These are phyloP conservation scores for Drosophila azteca DNA, from an alignment of 1,140 invertebrate genomes.

Conservation along the genomic window DNA sequence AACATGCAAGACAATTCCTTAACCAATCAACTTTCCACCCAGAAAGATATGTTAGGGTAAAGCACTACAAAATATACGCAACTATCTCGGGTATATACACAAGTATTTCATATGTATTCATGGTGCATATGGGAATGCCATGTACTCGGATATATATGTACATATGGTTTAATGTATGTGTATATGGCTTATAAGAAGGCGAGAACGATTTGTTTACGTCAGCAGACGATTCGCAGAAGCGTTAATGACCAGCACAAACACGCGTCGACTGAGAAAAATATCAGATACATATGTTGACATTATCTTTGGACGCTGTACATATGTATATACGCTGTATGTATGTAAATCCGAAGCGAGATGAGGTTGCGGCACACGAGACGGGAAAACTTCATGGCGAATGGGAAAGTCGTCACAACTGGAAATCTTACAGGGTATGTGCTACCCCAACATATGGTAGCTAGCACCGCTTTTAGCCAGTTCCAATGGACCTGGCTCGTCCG, in stretches of 20 bases:
- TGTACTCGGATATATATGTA: not conserved
- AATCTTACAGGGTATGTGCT: too few species aligned
- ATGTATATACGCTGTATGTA: not conserved
- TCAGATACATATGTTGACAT: slow-evolving; percentile 5
- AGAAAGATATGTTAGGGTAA: too few species aligned
- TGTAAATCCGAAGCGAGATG: not conserved
- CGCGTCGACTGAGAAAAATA: slow-evolving; percentile 3
- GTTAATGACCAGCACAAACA: slow-evolving; percentile 36
- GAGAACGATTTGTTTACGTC: slow-evolving; percentile 32
- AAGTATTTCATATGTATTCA: not conserved
- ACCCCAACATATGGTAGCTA: too few species aligned
- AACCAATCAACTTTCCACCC: too few species aligned
- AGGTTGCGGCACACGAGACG: too few species aligned
- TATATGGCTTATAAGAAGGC: slow-evolving; percentile 3
- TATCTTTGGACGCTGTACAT: slow-evolving; percentile 7
- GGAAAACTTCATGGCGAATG: not conserved
- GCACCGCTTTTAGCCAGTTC: too few species aligned
- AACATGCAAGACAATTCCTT: too few species aligned
- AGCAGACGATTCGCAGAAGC: slow-evolving; percentile 16
- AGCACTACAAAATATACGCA: not conserved
- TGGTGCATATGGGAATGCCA: not conserved
- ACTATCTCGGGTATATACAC: not conserved
- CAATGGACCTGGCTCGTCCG: slow-evolving; percentile 7
- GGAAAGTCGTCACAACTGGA: not conserved
- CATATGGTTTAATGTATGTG: too few species aligned